Evolutionary conservation across 2,113 vertebrate genomes (phyloP), one percentile per base, ranked within the genome.

Genomic region (Piprites chloris): DNA sequence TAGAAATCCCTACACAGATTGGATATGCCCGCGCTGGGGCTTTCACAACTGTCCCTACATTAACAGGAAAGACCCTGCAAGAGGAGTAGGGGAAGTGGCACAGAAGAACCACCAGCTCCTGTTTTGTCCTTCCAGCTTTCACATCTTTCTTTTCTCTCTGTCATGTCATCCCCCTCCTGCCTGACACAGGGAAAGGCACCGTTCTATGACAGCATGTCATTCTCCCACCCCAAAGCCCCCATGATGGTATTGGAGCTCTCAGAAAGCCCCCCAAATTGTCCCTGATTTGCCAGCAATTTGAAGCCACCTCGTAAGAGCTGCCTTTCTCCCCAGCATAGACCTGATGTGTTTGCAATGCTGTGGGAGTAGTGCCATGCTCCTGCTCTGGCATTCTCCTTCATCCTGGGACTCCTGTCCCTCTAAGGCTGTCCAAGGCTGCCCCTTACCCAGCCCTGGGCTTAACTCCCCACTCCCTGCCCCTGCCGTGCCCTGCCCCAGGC

Each of bases 291-390:
- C 50, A 78, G 30, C 16, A 66, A 27, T 39, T 78, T 78, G 74
- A 91, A 91, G 39, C 19, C 27, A 87, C 15, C 27, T 62, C 0
- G 0, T 41, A 37, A 62, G 19, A 83, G 9, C 30, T 12, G 4
- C n/a, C 41, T 93, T 3, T 3, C 41, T 53, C 35, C 37, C 44
- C 53, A 39, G 59, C 18, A 58, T 22, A 66, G 28, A 63, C 3
- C 46, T 53, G 68, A 23, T 2, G 0, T 5, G 6, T 15, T 58
- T n/a, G 20, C 55, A 53, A 11, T 0, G 2, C 32, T 1, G 0
- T 41, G n/a, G 14, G 8, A 14, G 22, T 49, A 46, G 37, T 46
- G 42, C 39, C 30, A 15, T 8, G 9, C 28, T 39, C 68, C 67
- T 41, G 28, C 20, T 68, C 58, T 37, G 37, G 28, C 41, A 69